phyloP scores from a whole-genome alignment of 1,140 invertebrate species.

The Panagrolaimus sp. region DNA sequence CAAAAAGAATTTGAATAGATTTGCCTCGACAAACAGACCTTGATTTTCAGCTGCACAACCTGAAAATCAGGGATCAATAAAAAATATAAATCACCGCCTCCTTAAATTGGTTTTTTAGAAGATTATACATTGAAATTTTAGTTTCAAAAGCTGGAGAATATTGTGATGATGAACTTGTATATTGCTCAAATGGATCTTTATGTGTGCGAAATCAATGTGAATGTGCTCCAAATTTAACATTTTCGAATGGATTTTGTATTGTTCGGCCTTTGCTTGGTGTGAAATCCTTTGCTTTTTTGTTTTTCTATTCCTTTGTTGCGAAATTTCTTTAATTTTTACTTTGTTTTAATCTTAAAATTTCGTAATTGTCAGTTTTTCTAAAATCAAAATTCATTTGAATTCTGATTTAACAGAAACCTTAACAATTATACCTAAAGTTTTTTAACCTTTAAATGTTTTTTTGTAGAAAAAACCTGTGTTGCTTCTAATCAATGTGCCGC shows the following conservation, averaged over 20 bases:
- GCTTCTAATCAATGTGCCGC: conserved; percentile 21
- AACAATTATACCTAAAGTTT: no score
- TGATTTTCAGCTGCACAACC: no score
- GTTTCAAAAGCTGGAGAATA: conserved; percentile 16
- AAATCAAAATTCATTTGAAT: no score
- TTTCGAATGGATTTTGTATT: conserved; percentile 1
- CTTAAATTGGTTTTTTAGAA: no score
- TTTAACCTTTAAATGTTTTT: not conserved
- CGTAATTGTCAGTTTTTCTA: no score
- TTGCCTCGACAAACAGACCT: no score
- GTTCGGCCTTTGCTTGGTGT: not conserved
- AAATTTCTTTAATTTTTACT: not conserved
- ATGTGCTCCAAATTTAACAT: conserved; percentile 7
- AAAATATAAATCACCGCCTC: no score
- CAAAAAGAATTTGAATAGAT: no score
- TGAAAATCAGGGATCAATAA: no score
- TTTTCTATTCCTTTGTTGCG: not conserved
- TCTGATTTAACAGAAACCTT: no score
- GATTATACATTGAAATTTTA: not conserved
- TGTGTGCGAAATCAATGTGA: conserved; percentile 14
- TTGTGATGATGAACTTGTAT: conserved; percentile 13
- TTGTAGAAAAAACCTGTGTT: conserved; percentile 10
- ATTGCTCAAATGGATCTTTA: conserved; percentile 6
- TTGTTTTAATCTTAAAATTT: conserved; percentile 11
- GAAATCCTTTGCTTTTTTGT: not conserved